Conservation (phyloP, 2,888 invertebrate species). For the Scaptomyza caliginosa region DNA sequence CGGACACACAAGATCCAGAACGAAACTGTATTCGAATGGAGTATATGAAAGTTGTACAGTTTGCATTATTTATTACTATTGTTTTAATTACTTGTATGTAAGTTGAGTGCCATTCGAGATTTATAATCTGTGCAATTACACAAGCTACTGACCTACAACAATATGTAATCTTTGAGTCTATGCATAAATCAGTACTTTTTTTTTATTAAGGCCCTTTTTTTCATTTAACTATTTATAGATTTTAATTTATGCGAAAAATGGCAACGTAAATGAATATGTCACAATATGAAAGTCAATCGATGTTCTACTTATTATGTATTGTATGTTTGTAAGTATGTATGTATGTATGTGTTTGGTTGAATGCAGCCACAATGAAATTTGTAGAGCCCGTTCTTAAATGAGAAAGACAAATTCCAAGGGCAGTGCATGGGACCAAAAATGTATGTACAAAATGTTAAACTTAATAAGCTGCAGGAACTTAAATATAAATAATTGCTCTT, state of each 20-base stretch:
- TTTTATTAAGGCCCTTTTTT: neutral
- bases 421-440: constrained; percentile 45
- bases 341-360: constrained; percentile 27
- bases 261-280: constrained; percentile 3
- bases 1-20: neutral
- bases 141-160: constrained; percentile 15
- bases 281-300: constrained; percentile 19
- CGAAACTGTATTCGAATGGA: neutral
- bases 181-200: neutral
- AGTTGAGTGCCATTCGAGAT: constrained; percentile 9
- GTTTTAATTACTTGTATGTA: neutral
- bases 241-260: constrained; percentile 2
- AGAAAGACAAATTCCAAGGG: constrained; percentile 43
- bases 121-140: constrained; percentile 6
- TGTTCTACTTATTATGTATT: constrained; percentile 6
- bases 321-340: constrained; percentile 26
- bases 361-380: constrained; percentile 42
- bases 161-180: neutral
- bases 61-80: neutral
- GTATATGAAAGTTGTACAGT: neutral
- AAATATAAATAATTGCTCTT: neutral
- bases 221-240: constrained; percentile 9
- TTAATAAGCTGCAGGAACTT: constrained; percentile 14
- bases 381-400: constrained; percentile 6
- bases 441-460: constrained; percentile 67